Base-by-base conservation (phyloP, 1,140 invertebrate genomes). In the Papilio glaucus region DNA sequence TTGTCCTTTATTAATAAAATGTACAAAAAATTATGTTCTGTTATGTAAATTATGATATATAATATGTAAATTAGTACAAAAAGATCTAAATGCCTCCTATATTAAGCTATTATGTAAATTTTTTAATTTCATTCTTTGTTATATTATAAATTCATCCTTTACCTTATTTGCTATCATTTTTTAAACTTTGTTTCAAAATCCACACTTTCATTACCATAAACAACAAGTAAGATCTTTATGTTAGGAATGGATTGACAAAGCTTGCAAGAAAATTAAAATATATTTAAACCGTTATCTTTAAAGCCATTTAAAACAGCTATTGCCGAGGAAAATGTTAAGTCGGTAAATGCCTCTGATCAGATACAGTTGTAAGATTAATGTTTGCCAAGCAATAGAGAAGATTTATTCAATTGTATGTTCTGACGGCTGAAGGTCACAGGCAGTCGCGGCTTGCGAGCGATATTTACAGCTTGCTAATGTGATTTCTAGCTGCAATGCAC, bases 401-500 rank as follows among this genome's bases (percentile, higher is more conserved):
- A 69, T 69, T 69, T 69, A 69, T 72, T 72, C 37, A 53, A 72
- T 38, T 57, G 42, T 73, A 68, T 73, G 26, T 69, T 72, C 76
- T 81, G 82, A 82, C 79, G 76, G 71, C 18, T 73, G 76, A 83
- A 85, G 82, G 81, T 78, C 62, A 74, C 29, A 53, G 29, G 67
- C 49, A 57, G 67, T 29, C 72, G 67, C 57, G 75, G 79, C 77
- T 78, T 85, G 74, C 82, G 72, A 80, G 85, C 85, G 85, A 81
- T 84, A 80, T 80, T 85, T 72, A 78, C 78, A 75, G 77, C 77
- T 80, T 70, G 75, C 75, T 84, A 82, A 86, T 86, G 85, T 87
- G 84, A 84, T 84, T 78, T 77, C 76, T 71, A 74, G 63, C 86
- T 85, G 87, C 87, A 89, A 79, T 89, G 87, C 87, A 89, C 84